Conservation (phyloP, 2,888 invertebrate species). For the Chrysotoxum bicinctum region DNA sequence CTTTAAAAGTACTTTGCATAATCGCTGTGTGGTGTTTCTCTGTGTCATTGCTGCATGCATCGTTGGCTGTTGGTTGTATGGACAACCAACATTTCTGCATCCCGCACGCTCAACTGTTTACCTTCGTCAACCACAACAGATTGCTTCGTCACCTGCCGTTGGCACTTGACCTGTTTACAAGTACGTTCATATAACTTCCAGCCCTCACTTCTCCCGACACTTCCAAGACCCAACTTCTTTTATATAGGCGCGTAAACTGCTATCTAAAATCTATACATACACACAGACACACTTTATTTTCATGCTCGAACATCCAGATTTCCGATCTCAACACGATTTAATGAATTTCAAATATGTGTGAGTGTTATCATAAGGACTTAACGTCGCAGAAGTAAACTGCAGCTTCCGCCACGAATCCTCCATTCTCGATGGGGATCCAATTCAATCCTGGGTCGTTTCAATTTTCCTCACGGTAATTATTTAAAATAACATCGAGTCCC, state of each 20-base stretch:
- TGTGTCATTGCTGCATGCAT: slow-evolving; percentile 45
- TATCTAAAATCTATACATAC: background rate
- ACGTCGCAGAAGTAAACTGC: slow-evolving; percentile 41
- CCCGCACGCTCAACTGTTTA: slow-evolving; percentile 42
- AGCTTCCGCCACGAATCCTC: slow-evolving; percentile 19
- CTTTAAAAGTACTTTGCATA: slow-evolving; percentile 72
- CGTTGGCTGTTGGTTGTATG: slow-evolving; percentile 17
- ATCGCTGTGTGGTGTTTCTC: slow-evolving; percentile 53
- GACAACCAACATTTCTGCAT: slow-evolving; percentile 45
- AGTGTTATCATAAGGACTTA: slow-evolving; percentile 47
- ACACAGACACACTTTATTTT: background rate
- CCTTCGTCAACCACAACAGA: slow-evolving; percentile 62
- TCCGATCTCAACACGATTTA: slow-evolving; percentile 24
- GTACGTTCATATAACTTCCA: slow-evolving; percentile 4
- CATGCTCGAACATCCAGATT: slow-evolving; percentile 45
- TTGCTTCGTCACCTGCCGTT: slow-evolving; percentile 72
- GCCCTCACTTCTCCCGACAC: background rate
- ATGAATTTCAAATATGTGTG: slow-evolving; percentile 35
- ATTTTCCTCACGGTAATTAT: slow-evolving; percentile 62
- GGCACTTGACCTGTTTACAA: slow-evolving; percentile 72
- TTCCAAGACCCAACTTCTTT: background rate
- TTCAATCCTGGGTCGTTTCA: slow-evolving; percentile 26
- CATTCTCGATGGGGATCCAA: background rate
- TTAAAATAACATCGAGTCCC: slow-evolving; percentile 42
- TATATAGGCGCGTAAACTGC: background rate